Evolutionary conservation across 2,113 vertebrate genomes (phyloP).

Genomic region (Parus major): DNA sequence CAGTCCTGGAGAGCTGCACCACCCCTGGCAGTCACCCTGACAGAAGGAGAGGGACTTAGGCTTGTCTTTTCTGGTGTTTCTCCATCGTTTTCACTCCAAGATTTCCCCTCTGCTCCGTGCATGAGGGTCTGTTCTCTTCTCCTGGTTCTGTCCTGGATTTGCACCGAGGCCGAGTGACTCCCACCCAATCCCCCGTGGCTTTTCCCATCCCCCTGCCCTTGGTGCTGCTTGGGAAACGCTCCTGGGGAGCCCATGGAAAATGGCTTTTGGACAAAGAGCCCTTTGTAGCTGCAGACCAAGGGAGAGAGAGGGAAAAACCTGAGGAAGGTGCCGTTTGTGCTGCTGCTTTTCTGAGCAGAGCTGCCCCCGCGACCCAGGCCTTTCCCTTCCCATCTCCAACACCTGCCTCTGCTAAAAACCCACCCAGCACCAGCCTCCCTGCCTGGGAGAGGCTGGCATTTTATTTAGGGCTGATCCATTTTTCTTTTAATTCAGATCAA

Average conservation of each 20-base stretch:
- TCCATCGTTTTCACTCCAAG: background rate
- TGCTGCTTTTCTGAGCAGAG: background rate
- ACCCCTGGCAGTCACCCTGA: rapidly evolving
- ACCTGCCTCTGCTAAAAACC: background rate
- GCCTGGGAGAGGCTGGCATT: background rate
- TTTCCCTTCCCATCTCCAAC: background rate
- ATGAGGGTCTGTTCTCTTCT: too few species aligned
- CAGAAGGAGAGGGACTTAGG: background rate
- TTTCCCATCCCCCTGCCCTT: background rate
- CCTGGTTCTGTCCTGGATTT: background rate
- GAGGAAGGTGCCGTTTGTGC: background rate
- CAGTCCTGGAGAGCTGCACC: background rate
- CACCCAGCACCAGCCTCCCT: background rate
- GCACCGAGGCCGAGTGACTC: background rate
- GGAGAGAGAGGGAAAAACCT: background rate
- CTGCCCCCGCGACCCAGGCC: background rate
- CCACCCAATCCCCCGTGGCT: rapidly evolving
- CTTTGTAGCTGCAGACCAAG: background rate
- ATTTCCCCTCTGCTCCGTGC: background rate
- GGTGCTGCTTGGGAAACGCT: background rate
- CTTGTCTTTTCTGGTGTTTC: background rate
- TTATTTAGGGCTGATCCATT: constrained; percentile 45
- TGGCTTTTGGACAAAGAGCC: background rate
- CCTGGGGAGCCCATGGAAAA: background rate
- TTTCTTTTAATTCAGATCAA: constrained; percentile 73